A percentile compares a stretch with the other conserved stretches of the same genome.
Evolutionary conservation across 2,113 vertebrate species (phyloP).

Genomic region (Isurus oxyrinchus): DNA sequence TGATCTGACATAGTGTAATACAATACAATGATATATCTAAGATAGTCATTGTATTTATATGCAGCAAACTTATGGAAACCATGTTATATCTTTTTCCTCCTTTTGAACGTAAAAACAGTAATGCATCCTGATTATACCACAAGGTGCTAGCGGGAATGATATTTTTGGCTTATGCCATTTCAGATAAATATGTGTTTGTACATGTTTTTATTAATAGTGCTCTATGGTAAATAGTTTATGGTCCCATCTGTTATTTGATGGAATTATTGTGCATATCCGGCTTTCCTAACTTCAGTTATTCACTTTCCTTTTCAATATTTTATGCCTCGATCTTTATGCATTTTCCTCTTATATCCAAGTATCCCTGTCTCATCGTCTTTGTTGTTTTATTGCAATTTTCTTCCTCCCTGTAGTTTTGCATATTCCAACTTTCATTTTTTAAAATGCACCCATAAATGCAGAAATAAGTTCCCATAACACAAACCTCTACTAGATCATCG

Average conservation of each 20-base stretch:
- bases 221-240: not conserved
- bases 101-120: not conserved
- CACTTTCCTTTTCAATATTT: not conserved
- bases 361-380: not conserved
- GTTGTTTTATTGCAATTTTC: not conserved
- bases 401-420: not conserved
- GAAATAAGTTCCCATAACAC: not conserved
- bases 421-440: not conserved
- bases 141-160: not conserved
- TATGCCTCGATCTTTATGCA: not conserved
- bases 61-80: not conserved
- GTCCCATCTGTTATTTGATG: not conserved
- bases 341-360: not conserved
- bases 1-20: not conserved
- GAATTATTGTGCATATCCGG: not conserved
- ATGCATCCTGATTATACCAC: not conserved
- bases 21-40: not conserved
- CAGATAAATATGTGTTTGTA: not conserved
- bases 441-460: too few species aligned
- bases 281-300: not conserved
- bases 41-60: slow-evolving; percentile 7
- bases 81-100: not conserved
- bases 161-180: not conserved
- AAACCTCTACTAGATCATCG: not conserved
- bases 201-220: not conserved